A percentile compares a stretch with the other conserved stretches of the same genome.
Conservation (phyloP, 1,140 invertebrate species). For the Agrilus planipennis region DNA sequence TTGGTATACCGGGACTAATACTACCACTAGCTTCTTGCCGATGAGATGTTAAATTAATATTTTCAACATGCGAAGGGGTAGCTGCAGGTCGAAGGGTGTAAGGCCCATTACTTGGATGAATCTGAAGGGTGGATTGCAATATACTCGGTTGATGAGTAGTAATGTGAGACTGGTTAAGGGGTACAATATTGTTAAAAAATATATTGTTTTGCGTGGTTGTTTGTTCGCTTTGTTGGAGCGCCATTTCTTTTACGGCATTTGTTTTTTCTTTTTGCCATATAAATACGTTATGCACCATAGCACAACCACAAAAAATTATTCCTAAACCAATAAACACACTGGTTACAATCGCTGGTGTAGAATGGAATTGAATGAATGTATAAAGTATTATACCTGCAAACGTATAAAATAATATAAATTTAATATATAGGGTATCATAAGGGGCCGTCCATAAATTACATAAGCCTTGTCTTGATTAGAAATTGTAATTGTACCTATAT, state of each 20-base stretch:
- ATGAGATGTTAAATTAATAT: constrained; percentile 30
- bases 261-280: constrained; percentile 84
- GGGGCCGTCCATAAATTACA: too few species aligned
- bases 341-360: constrained; percentile 79
- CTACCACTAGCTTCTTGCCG: constrained; percentile 46
- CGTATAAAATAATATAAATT: too few species aligned
- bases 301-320: constrained; percentile 82
- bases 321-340: constrained; percentile 79
- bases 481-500: too few species aligned
- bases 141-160: constrained; percentile 29
- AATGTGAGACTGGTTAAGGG: constrained; percentile 26
- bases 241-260: constrained; percentile 37
- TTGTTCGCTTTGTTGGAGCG: constrained; percentile 28
- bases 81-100: constrained; percentile 37
- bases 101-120: constrained; percentile 25
- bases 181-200: constrained; percentile 23
- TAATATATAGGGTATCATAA: too few species aligned
- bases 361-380: constrained; percentile 85
- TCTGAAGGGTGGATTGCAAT: constrained; percentile 20
- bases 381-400: constrained; percentile 79
- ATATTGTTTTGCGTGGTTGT: constrained; percentile 19
- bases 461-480: too few species aligned
- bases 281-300: constrained; percentile 89
- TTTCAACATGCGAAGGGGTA: constrained; percentile 37
- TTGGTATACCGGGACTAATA: constrained; percentile 47